phyloP scores from a whole-genome alignment of 2,888 invertebrate genomes.

The Metopia argyrocephala region DNA sequence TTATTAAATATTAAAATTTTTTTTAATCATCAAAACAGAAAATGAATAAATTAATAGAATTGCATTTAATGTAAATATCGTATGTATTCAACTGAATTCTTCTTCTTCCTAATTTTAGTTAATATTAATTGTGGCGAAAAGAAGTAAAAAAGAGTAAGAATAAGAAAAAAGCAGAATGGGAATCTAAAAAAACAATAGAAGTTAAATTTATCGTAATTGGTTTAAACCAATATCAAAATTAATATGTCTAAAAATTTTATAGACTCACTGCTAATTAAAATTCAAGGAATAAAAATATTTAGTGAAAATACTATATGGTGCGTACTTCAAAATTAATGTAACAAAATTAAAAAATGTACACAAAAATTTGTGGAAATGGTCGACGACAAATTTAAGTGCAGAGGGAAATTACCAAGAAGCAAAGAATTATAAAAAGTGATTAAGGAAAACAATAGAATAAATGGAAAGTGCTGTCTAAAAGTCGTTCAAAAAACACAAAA shows the following conservation, averaged over 20 bases:
- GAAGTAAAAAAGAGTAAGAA: constrained; percentile 36
- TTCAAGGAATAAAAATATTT: background rate
- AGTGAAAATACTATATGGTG: constrained; percentile 42
- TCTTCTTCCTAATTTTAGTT: constrained; percentile 43
- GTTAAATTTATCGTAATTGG: constrained; percentile 28
- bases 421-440: constrained; percentile 49
- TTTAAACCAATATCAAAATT: constrained; percentile 14
- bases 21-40: background rate
- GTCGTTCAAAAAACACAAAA: constrained; percentile 45
- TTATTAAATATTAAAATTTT: background rate
- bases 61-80: constrained; percentile 32
- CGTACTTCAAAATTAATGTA: constrained; percentile 48
- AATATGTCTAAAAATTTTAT: constrained; percentile 18
- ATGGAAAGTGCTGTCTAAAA: constrained; percentile 47
- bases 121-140: constrained; percentile 57
- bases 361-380: constrained; percentile 59
- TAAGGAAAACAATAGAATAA: constrained; percentile 55
- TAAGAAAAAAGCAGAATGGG: constrained; percentile 27
- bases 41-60: background rate
- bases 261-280: constrained; percentile 3
- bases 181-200: constrained; percentile 25
- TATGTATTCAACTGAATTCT: constrained; percentile 49
- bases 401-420: constrained; percentile 63
- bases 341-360: constrained; percentile 62
- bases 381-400: constrained; percentile 62